phyloP scores from a whole-genome alignment of 1,140 invertebrate genomes.

The Rhopalosiphum maidis region DNA sequence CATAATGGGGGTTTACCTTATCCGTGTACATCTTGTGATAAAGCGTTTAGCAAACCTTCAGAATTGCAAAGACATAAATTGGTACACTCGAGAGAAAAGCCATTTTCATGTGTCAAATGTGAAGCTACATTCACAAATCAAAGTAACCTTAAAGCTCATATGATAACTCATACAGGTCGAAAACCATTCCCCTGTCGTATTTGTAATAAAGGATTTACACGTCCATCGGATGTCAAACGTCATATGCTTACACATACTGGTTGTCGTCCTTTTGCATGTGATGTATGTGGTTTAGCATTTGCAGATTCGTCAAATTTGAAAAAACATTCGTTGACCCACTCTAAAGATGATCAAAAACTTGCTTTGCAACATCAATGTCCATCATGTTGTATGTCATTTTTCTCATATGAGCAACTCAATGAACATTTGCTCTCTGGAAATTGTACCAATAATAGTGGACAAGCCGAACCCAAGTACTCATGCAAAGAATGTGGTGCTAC shows the following conservation, averaged over 20 bases:
- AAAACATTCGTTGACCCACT: constrained; percentile 60
- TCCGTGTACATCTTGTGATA: constrained; percentile 68
- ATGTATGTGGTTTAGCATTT: constrained; percentile 60
- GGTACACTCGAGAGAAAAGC: constrained; percentile 69
- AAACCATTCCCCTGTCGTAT: constrained; percentile 71
- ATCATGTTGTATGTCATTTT: constrained; percentile 46
- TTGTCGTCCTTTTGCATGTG: constrained; percentile 60
- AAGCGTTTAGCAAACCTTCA: constrained; percentile 63
- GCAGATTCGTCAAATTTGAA: constrained; percentile 60
- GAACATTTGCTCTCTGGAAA: constrained; percentile 53
- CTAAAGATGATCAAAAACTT: constrained; percentile 58
- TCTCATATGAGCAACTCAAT: constrained; percentile 58
- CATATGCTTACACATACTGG: constrained; percentile 64
- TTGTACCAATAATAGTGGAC: constrained; percentile 4
- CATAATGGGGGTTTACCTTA: constrained; percentile 68
- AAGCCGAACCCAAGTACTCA: constrained; percentile 55
- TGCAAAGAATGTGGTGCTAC: constrained; percentile 62
- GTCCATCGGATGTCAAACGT: constrained; percentile 69
- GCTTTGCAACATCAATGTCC: constrained; percentile 51
- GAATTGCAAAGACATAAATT: constrained; percentile 60
- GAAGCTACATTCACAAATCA: constrained; percentile 64
- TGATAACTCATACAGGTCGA: constrained; percentile 70
- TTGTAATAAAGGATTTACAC: constrained; percentile 70
- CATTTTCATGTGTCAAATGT: constrained; percentile 76
- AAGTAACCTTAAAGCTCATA: constrained; percentile 69